phyloP scores from a whole-genome alignment of 2,888 invertebrate genomes.

The Amiota minor region DNA sequence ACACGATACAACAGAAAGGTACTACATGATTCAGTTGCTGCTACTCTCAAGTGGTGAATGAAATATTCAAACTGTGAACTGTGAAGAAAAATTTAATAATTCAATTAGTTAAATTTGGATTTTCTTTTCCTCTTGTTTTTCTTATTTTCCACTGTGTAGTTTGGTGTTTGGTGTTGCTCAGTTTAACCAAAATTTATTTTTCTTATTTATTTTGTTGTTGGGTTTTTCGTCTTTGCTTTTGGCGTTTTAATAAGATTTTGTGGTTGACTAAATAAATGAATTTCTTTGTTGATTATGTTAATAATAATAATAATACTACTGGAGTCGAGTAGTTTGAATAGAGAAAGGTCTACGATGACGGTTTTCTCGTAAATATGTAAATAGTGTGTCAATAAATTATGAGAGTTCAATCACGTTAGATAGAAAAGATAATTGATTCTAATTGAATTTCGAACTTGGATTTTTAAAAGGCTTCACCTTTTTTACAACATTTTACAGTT shows the following conservation, averaged over 20 bases:
- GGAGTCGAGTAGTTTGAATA: constrained; percentile 34
- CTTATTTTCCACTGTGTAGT: background rate
- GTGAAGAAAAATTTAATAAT: constrained; percentile 42
- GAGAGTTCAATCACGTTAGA: too few species aligned
- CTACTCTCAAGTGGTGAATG: too few species aligned
- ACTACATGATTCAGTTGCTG: too few species aligned
- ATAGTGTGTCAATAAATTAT: too few species aligned
- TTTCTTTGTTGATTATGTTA: constrained; percentile 45
- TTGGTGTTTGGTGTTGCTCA: background rate
- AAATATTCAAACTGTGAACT: too few species aligned
- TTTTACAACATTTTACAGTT: too few species aligned
- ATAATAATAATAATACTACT: constrained; percentile 29
- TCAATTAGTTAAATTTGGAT: constrained; percentile 36
- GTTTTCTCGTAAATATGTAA: too few species aligned
- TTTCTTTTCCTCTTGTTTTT: background rate
- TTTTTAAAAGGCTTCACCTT: too few species aligned
- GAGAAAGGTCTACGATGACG: too few species aligned
- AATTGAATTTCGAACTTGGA: too few species aligned
- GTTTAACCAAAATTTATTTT: background rate
- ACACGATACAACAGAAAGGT: background rate
- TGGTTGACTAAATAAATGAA: constrained; percentile 42
- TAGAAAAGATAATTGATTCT: too few species aligned
- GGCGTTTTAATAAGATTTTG: constrained; percentile 36
- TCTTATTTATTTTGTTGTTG: background rate
- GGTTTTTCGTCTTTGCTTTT: background rate